Evolutionary conservation across 2,888 invertebrate species (phyloP).

Genomic region (Agrotis puta): DNA sequence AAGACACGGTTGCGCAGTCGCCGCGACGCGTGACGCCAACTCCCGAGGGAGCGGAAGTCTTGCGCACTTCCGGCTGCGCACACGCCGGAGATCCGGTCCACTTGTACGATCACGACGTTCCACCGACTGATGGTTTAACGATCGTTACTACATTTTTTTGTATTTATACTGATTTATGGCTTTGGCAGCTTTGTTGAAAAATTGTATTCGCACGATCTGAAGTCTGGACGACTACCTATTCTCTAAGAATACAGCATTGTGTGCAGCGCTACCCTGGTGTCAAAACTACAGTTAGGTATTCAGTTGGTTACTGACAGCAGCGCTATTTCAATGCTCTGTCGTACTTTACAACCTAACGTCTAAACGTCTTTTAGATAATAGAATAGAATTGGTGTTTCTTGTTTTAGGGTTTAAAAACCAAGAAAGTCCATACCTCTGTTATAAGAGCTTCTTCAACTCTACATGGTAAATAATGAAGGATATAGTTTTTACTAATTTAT

Average conservation of each 20-base stretch:
- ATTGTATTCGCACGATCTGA: too few relatives aligned
- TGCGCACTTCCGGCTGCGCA: constrained; percentile 86
- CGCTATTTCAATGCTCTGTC: too few relatives aligned
- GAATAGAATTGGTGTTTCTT: too few relatives aligned
- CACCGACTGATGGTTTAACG: constrained; percentile 62
- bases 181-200: background rate
- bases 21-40: constrained; percentile 82
- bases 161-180: constrained; percentile 22
- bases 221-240: too few relatives aligned
- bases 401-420: background rate
- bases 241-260: too few relatives aligned
- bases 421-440: background rate
- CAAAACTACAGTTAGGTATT: too few relatives aligned
- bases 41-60: constrained; percentile 90
- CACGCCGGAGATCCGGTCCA: constrained; percentile 87
- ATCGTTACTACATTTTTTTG: constrained; percentile 34
- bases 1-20: constrained; percentile 77
- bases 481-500: background rate
- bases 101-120: constrained; percentile 75
- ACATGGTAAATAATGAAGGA: background rate
- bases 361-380: too few relatives aligned
- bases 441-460: background rate
- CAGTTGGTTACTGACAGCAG: too few relatives aligned
- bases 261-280: too few relatives aligned
- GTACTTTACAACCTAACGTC: too few relatives aligned